Evolutionary conservation across 2,888 invertebrate species (phyloP), one percentile per base, ranked within the genome.

Genomic region (Heliconius cydno): DNA sequence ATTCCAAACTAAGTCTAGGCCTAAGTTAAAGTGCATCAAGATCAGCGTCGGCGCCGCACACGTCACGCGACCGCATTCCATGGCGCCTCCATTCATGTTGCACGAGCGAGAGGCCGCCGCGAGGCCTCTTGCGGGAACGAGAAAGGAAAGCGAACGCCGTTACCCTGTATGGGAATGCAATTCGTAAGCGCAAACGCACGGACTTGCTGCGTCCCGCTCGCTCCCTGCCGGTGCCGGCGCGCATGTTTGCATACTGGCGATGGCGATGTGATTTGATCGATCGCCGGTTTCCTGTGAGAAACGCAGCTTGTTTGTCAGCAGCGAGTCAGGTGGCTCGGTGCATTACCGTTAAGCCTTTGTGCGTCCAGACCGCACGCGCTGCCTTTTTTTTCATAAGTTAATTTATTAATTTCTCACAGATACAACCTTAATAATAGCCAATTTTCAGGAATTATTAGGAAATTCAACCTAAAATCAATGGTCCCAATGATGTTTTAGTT

Each of bases 61-160:
- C 95, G 95, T 96, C 95, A 96, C 95, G 93, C 93, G 94, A 92
- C 93, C 95, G 95, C 96, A 96, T 96, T 96, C 96, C 96, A 92
- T 87, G 92, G 91, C 92, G 92, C 92, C 93, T 94, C 91, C 93
- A 94, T 94, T 94, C 94, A 94, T 94, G 92, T 91, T 87, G 92
- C 86, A 89, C 84, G 91, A 93, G 91, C 86, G 91, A 92, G 92
- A 92, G 87, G 88, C 86, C 86, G 86, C 84, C 85, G 84, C 81
- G 85, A 89, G 86, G 89, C 89, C 90, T 90, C 88, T 89, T 87
- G 92, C 85, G 84, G 87, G 88, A 93, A 89, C 87, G 93, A 92
- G 93, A 92, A 87, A 88, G 90, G 88, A 86, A 86, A 90, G 81
- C 85, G 90, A 90, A 90, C 90, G 91, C 93, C 92, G 92, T 92